phyloP scores from a whole-genome alignment of 2,888 invertebrate genomes.

The Isoperla grammatica region DNA sequence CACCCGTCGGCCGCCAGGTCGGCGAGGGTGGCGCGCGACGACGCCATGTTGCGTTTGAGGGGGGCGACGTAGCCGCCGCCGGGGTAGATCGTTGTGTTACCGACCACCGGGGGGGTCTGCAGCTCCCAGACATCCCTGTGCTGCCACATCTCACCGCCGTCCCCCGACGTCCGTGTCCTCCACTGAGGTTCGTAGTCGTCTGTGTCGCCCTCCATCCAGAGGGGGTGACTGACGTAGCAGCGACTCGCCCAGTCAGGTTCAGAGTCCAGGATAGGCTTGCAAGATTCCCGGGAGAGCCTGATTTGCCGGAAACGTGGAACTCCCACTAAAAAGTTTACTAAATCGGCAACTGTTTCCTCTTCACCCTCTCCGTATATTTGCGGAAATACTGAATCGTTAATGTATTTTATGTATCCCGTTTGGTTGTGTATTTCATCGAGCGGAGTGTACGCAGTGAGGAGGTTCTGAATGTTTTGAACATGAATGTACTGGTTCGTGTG shows the following conservation, averaged over 20 bases:
- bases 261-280: neutral
- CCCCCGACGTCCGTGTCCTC: neutral
- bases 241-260: neutral
- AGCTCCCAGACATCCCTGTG: neutral
- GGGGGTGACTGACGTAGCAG: neutral
- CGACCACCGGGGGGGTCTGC: neutral
- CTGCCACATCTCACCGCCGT: neutral
- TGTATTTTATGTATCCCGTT: neutral
- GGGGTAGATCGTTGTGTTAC: conserved; percentile 1
- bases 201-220: neutral
- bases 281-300: too few species aligned
- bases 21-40: neutral
- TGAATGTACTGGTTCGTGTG: neutral
- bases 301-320: conserved; percentile 5
- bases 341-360: too few species aligned
- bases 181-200: neutral
- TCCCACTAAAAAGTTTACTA: neutral
- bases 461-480: neutral
- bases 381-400: neutral
- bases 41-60: neutral
- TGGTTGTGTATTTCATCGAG: neutral
- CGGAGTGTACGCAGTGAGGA: neutral
- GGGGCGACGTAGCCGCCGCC: conserved; percentile 12
- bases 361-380: neutral
- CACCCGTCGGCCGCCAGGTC: neutral